Base-by-base conservation (phyloP, 2,888 invertebrate genomes). In the Aphidoletes aphidimyza region DNA sequence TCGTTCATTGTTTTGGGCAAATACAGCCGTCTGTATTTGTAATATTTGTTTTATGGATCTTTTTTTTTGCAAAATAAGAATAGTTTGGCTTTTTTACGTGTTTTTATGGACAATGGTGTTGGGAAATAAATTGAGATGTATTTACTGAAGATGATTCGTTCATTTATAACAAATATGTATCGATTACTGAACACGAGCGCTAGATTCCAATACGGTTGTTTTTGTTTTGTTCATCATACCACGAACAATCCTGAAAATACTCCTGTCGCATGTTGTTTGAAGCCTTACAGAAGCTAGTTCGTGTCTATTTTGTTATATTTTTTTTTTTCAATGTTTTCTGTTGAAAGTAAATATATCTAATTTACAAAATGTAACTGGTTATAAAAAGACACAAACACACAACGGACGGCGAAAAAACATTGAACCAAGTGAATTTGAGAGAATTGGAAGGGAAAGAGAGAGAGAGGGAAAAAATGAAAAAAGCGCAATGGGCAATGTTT, bases 401-500 rank as follows among this genome's bases (percentile, higher is more conserved):
- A n/a, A n/a, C n/a, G n/a, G n/a, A 78, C 19, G 26, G 5, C 81
- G n/a, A 81, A 3, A 22, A 34, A 36, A 37, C 81, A 37, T n/a
- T 81, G 69, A 69, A n/a, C n/a, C n/a, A n/a, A n/a, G 17, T 69
- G 11, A 6, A 26, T 22, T 11, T 54, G 36, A 78, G 59, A 59
- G 22, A 26, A 22, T 59, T 6, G 14, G 3, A 59, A n/a, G 37
- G 37, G n/a, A 37, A 11, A 30, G 30, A 69, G 17, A 30, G 34
- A 69, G 30, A 69, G 69, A 69, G 17, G 30, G 69, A 30, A 11
- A 69, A 30, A 26, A 22, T 22, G 54, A n/a, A 81, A 81, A 81
- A 81, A 81, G 81, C 37, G 81, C 30, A 69, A 81, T 36, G 37
- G 37, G 30, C 39, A 81, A 81, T 81, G 81, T 81, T 81, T 81